Conservation (phyloP, 2,888 invertebrate species). For the Sisyra nigra region DNA sequence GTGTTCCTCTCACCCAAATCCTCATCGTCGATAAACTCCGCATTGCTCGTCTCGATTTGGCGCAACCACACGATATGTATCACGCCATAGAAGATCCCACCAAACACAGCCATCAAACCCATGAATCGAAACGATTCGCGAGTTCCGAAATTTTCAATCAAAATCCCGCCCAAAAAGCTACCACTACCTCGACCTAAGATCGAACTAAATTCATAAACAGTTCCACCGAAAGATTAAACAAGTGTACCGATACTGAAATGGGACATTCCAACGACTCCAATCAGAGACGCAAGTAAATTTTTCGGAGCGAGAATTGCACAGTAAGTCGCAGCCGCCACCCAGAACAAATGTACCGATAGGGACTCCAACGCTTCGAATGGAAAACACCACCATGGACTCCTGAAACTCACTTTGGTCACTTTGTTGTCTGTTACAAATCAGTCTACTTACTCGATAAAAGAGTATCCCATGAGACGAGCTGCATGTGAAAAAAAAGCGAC, state of each 20-base stretch:
- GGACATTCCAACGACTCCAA: constrained; percentile 75
- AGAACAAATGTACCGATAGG: constrained; percentile 73
- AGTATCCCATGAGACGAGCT: constrained; percentile 65
- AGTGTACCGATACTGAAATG: constrained; percentile 68
- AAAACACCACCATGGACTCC: constrained; percentile 79
- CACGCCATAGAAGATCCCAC: constrained; percentile 52
- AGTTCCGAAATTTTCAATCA: constrained; percentile 60
- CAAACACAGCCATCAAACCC: constrained; percentile 55
- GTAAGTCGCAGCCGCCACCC: constrained; percentile 81
- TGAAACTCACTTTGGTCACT: constrained; percentile 18
- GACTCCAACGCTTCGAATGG: constrained; percentile 80
- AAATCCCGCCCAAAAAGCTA: constrained; percentile 61
- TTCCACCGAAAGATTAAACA: neutral
- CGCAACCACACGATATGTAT: constrained; percentile 57
- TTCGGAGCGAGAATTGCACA: constrained; percentile 72
- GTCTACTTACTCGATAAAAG: constrained; percentile 60
- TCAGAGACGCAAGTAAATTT: constrained; percentile 67
- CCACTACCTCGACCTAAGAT: constrained; percentile 57
- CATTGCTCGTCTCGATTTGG: constrained; percentile 33
- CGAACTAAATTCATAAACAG: neutral
- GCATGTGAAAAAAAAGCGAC: constrained; percentile 75
- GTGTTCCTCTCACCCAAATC: constrained; percentile 12
- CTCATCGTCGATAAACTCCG: constrained; percentile 27
- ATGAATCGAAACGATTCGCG: constrained; percentile 63
- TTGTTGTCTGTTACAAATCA: neutral